These are phyloP conservation scores for Junonia oenone DNA, from an alignment of 2,888 invertebrate species.

Conservation along the genomic window DNA sequence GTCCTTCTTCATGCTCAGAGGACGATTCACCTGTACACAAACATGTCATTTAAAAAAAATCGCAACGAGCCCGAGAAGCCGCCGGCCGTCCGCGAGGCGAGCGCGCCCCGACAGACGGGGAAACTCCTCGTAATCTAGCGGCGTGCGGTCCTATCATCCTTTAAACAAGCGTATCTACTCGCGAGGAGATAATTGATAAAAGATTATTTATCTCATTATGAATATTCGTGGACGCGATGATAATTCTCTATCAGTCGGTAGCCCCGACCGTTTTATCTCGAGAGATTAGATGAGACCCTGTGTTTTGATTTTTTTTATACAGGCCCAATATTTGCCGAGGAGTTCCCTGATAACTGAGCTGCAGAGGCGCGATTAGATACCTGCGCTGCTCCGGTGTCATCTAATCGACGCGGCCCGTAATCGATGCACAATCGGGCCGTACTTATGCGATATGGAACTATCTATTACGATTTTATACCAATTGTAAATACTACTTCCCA, in stretches of 20 bases:
- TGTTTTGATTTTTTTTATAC: conserved; percentile 77
- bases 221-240: conserved; percentile 74
- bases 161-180: conserved; percentile 74
- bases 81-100: conserved; percentile 23
- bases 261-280: conserved; percentile 73
- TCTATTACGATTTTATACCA: conserved; percentile 22
- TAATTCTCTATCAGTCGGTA: conserved; percentile 79
- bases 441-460: conserved; percentile 23
- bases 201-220: conserved; percentile 80
- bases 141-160: conserved; percentile 70
- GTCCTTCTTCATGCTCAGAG: conserved; percentile 98
- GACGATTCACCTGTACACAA: conserved; percentile 89
- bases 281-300: conserved; percentile 78
- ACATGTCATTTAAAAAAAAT: not conserved
- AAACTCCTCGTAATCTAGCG: conserved; percentile 66
- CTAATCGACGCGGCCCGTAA: conserved; percentile 38
- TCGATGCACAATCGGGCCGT: conserved; percentile 41
- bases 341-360: conserved; percentile 72
- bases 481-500: conserved; percentile 10
- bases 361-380: conserved; percentile 66
- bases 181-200: conserved; percentile 77
- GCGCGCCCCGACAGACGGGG: conserved; percentile 43
- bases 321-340: conserved; percentile 75
- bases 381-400: conserved; percentile 37
- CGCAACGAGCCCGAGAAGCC: conserved; percentile 9